These are phyloP conservation scores for Mus spicilegus DNA, from an alignment of 2,113 vertebrate genomes.

Conservation along the genomic window DNA sequence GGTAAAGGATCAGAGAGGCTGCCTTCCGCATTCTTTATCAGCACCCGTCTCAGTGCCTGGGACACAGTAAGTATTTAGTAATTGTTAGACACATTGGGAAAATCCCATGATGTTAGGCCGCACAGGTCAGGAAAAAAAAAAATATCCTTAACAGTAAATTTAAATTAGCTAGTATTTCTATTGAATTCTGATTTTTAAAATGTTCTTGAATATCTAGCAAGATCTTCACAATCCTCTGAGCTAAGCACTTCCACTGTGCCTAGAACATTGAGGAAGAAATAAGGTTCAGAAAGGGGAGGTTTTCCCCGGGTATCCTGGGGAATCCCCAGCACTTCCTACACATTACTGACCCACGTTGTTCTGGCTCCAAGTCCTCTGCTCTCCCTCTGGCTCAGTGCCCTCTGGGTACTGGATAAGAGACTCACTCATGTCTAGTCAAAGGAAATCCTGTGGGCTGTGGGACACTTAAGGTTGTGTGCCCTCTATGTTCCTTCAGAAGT, in stretches of 20 bases:
- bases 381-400: background rate
- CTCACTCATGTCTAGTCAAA: background rate
- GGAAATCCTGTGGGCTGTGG: background rate
- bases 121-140: constrained; percentile 10
- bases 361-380: background rate
- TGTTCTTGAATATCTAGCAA: constrained; percentile 9
- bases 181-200: constrained; percentile 20
- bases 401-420: background rate
- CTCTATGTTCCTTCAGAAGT: background rate
- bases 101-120: background rate
- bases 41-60: background rate
- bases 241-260: background rate
- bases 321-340: background rate
- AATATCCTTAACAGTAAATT: background rate
- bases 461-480: background rate
- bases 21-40: background rate
- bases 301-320: background rate
- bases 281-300: background rate
- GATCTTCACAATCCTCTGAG: background rate
- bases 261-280: background rate
- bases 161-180: constrained; percentile 13
- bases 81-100: background rate
- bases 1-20: background rate
- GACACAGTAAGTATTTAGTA: background rate
- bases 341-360: background rate